Evolutionary conservation across 2,113 vertebrate species (phyloP).

Genomic region (Chrysochloris asiatica): DNA sequence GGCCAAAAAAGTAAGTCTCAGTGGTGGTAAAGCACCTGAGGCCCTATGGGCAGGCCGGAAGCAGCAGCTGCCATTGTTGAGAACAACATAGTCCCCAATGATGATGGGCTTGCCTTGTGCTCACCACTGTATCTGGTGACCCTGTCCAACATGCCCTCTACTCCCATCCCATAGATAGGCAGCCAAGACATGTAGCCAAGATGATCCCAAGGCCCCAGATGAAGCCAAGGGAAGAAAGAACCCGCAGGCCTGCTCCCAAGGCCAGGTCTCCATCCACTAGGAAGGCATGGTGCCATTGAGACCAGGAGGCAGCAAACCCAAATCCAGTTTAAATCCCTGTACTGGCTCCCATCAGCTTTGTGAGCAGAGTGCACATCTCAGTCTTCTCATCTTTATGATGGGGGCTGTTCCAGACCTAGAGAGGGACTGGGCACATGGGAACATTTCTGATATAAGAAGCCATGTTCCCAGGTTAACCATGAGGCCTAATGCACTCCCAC

Average conservation of each 20-base stretch:
- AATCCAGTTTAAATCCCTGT: not conserved
- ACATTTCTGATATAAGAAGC: not conserved
- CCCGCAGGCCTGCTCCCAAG: not conserved
- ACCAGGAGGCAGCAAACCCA: not conserved
- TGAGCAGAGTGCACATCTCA: not conserved
- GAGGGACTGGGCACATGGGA: not conserved
- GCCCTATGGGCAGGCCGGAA: not conserved
- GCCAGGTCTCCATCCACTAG: not conserved
- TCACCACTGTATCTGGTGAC: no score
- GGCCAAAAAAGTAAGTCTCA: not conserved
- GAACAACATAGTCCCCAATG: not conserved
- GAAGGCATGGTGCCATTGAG: not conserved
- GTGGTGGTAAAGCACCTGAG: not conserved
- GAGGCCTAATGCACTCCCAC: no score
- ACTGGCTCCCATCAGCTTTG: no score
- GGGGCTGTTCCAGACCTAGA: not conserved
- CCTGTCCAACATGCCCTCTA: not conserved
- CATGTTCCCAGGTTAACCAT: not conserved
- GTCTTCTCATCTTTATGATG: no score
- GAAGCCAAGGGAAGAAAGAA: not conserved
- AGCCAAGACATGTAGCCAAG: not conserved
- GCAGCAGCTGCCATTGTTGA: not conserved
- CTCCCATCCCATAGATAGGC: not conserved
- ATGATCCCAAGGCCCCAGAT: not conserved
- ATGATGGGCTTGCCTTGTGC: fast-evolving